Evolutionary conservation across 1,140 invertebrate genomes (phyloP), one percentile per base, ranked within the genome.

Genomic region (Cherax destructor): DNA sequence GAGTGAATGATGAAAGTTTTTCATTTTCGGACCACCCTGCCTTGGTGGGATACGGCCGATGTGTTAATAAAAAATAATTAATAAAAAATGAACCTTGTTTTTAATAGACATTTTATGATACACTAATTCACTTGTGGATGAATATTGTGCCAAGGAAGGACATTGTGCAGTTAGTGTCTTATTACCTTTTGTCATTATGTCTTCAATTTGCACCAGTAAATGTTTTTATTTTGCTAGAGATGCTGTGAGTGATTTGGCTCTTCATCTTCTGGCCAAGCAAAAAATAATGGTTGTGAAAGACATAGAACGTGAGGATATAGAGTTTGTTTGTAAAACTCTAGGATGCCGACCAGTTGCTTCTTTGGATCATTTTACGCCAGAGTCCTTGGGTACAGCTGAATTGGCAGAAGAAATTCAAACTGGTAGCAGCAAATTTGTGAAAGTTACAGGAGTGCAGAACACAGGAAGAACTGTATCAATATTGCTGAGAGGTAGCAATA

Each of bases 241-340:
- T 96, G 99, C 99, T 47, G 95, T 99, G 16, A 99, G 97, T 94
- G 99, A 99, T 95, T 95, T 99, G 93, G 99, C 99, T 4, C 96
- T 99, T 93, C 99, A 99, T 94, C 99, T 99, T 95, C 95, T 99
- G 92, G 98, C 99, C 94, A 99, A 99, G 96, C 98, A 99, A 94
- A 99, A 99, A 94, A 99, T 99, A 74, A 97, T 99, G 97, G 99
- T 99, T 11, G 96, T 99, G 41, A 99, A 99, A 95, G 99, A 99
- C 94, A 97, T 99, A 93, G 99, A 99, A 95, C 96, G 99, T 79
- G 99, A 99, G 94, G 99, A 99, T 93, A 98, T 99, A 94, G 97
- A 99, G 94, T 99, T 99, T 95, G 96, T 99, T 78, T 99, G 98
- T 95, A 99, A 99, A 95, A 92, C 93, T 24, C 90, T 93, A 18